phyloP scores from a whole-genome alignment of 2,797 vertebrate genomes.

The Austrolebias charrua region DNA sequence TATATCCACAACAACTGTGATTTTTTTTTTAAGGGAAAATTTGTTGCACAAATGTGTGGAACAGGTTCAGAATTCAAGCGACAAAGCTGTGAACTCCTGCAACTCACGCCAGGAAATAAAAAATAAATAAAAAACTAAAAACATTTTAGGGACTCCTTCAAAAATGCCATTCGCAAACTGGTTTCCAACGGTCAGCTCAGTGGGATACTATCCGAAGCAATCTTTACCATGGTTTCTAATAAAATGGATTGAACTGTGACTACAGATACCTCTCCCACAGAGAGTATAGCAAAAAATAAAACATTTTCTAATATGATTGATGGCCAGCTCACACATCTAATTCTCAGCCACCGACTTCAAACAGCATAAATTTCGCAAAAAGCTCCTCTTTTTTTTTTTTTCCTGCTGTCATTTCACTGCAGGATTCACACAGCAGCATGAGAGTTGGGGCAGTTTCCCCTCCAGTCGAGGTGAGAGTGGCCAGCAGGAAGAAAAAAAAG shows the following conservation, averaged over 20 bases:
- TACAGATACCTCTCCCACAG: constrained; percentile 23
- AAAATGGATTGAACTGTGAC: constrained; percentile 8
- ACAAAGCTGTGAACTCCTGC: no score
- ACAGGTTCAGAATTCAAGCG: no score
- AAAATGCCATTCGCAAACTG: no score
- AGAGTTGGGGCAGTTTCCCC: constrained; percentile 17
- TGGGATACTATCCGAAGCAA: no score
- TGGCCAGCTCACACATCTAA: constrained; percentile 9
- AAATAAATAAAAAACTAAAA: no score
- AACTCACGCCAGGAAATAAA: no score
- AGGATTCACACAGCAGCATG: constrained; percentile 7
- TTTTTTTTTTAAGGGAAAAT: no score
- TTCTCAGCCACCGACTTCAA: constrained; percentile 19
- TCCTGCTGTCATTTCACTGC: not conserved
- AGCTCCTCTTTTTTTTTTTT: not conserved
- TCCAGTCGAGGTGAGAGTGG: constrained; percentile 12
- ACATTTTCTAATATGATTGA: constrained; percentile 21
- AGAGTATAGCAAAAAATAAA: constrained; percentile 13
- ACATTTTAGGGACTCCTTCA: no score
- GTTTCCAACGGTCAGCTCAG: no score
- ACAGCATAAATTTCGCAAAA: constrained; percentile 6
- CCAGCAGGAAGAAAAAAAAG: not conserved
- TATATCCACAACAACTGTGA: no score
- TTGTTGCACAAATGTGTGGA: no score
- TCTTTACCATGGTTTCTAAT: not conserved